phyloP scores from a whole-genome alignment of 2,797 vertebrate species.

The Hydrocynus forskahlii region DNA sequence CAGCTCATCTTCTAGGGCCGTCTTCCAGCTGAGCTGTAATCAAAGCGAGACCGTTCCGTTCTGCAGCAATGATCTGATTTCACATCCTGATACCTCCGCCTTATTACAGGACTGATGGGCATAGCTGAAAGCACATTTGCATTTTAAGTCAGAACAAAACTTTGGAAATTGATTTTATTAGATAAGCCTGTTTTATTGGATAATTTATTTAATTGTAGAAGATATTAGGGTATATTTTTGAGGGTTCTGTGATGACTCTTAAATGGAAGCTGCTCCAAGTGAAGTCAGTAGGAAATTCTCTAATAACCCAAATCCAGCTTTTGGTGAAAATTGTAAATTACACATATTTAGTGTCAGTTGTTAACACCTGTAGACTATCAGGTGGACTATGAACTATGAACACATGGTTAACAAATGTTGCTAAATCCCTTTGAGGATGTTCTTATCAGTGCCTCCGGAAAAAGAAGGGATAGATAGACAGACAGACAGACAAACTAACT shows the following conservation, averaged over 20 bases:
- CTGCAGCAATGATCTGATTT: constrained; percentile 66
- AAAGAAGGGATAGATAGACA: too few relatives aligned
- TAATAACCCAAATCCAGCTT: background rate
- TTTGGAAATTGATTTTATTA: constrained; percentile 33
- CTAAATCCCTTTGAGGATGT: constrained; percentile 39
- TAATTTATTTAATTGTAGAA: constrained; percentile 42
- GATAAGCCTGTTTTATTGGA: constrained; percentile 20
- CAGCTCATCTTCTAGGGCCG: constrained; percentile 57
- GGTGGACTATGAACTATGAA: background rate
- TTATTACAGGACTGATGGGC: constrained; percentile 38
- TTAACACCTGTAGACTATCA: background rate
- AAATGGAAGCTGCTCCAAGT: background rate
- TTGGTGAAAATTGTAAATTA: background rate
- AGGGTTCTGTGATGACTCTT: background rate
- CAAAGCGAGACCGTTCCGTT: constrained; percentile 61
- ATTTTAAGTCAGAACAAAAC: constrained; percentile 20
- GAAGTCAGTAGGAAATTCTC: background rate
- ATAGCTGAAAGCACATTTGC: constrained; percentile 36
- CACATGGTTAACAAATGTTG: constrained; percentile 38
- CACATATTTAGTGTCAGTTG: background rate
- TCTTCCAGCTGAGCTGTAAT: constrained; percentile 68
- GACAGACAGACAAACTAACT: too few relatives aligned
- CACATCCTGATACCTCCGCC: constrained; percentile 59
- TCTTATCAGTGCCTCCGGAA: background rate
- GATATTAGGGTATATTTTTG: constrained; percentile 8